These are phyloP conservation scores for Peromyscus aztecus DNA, from an alignment of 2,797 vertebrate genomes.

Conservation along the genomic window DNA sequence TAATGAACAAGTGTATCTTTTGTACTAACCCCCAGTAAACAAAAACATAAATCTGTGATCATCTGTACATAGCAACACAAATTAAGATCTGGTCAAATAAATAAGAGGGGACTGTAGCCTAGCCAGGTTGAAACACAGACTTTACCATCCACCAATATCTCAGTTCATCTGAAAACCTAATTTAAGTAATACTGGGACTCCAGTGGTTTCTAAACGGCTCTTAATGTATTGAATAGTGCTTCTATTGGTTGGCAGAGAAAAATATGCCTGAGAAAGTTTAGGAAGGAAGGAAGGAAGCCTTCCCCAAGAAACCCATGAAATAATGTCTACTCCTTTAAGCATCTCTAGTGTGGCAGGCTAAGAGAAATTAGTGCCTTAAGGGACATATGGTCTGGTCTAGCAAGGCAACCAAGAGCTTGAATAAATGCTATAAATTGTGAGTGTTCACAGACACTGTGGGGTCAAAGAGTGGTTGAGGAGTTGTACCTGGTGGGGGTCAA, in stretches of 20 bases:
- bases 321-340: not conserved
- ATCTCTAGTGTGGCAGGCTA: not conserved
- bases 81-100: slow-evolving; percentile 6
- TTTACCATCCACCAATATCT: not conserved
- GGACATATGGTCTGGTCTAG: not conserved
- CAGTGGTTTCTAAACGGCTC: not conserved
- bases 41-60: not conserved
- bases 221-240: not conserved
- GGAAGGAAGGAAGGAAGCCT: slow-evolving; percentile 2
- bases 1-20: not conserved
- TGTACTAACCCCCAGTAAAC: not conserved
- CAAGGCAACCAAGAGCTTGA: not conserved
- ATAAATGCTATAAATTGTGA: not conserved
- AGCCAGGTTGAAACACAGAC: not conserved
- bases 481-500: not conserved
- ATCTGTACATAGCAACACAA: not conserved
- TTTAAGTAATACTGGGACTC: not conserved
- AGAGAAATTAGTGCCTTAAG: not conserved
- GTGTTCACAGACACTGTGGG: not conserved
- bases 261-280: not conserved
- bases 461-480: not conserved
- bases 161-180: not conserved
- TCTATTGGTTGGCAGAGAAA: not conserved
- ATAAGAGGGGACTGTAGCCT: not conserved
- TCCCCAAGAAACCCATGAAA: not conserved